Conservation (phyloP, 1,140 invertebrate genomes). For the Conus ventricosus region DNA sequence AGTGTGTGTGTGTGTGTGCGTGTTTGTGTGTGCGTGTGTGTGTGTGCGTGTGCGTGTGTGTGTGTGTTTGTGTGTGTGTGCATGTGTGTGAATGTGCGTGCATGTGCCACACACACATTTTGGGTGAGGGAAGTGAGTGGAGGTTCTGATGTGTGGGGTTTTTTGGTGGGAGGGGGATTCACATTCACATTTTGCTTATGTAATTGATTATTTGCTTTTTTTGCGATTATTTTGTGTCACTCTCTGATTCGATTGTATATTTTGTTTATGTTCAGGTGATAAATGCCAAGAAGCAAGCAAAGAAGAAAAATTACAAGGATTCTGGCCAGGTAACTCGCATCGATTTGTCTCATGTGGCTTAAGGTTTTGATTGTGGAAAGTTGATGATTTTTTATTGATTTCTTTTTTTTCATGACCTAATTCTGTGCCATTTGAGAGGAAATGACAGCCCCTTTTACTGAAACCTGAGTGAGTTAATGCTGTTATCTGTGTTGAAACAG, state of each 20-base stretch:
- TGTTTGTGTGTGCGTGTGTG: not conserved
- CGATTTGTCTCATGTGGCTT: not conserved
- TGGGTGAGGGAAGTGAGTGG: no score
- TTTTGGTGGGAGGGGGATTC: not conserved
- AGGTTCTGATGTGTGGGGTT: no score
- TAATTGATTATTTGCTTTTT: conserved; percentile 20
- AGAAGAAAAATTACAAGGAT: conserved; percentile 76
- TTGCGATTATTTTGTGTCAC: conserved; percentile 33
- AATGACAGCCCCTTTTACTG: no score
- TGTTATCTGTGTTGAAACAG: no score
- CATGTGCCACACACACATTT: no score
- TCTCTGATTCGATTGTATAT: not conserved
- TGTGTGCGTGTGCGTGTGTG: not conserved
- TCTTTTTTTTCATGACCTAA: not conserved
- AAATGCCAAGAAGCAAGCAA: conserved; percentile 75
- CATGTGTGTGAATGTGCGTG: not conserved
- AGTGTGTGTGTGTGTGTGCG: not conserved
- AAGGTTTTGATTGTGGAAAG: not conserved
- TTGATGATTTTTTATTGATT: not conserved
- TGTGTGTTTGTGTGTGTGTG: not conserved
- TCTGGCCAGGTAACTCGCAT: conserved; percentile 71
- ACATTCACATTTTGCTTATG: not conserved
- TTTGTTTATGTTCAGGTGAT: conserved; percentile 62
- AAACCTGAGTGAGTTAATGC: no score
- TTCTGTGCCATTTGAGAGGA: not conserved